Percentiles rank a stretch among this genome's conserved stretches.
phyloP scores from a whole-genome alignment of 2,113 vertebrate species.

The Sisor rabdophorus region DNA sequence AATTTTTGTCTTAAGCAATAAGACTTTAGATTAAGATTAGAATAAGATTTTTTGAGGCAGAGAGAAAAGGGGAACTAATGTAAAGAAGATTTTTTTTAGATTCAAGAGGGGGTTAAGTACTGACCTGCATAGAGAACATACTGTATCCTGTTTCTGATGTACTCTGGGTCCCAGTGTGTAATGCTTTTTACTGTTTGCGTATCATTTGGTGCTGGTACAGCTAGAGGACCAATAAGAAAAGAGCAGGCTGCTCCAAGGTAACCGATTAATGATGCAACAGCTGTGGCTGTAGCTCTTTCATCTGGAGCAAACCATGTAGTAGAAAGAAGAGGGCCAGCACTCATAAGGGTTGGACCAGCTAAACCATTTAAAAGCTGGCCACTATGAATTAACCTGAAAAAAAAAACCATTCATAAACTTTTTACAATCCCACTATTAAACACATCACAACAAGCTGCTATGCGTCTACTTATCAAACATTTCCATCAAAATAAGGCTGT shows the following conservation, averaged over 20 bases:
- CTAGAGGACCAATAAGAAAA: conserved; percentile 84
- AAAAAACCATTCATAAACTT: neutral
- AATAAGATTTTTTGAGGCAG: conserved; percentile 5
- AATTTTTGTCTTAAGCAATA: conserved; percentile 43
- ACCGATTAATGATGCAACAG: conserved; percentile 82
- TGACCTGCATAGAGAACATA: conserved; percentile 88
- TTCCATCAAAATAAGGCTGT: neutral
- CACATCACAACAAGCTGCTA: neutral
- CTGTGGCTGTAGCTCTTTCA: conserved; percentile 92
- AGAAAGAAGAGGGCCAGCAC: conserved; percentile 88
- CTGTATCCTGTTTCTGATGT: conserved; percentile 84
- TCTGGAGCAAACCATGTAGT: conserved; percentile 95
- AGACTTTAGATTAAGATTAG: too few relatives aligned
- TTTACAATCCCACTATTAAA: neutral
- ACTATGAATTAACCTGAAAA: conserved; percentile 84
- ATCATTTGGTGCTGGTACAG: conserved; percentile 86
- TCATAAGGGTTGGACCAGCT: conserved; percentile 91
- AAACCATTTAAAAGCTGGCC: conserved; percentile 92
- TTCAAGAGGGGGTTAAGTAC: neutral
- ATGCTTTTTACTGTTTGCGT: conserved; percentile 56
- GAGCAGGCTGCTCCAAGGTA: conserved; percentile 84
- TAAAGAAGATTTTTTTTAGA: neutral
- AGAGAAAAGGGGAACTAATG: neutral
- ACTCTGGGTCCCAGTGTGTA: conserved; percentile 46
- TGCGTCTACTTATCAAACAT: neutral